Percentiles rank a stretch among this genome's conserved stretches.
These are phyloP conservation scores for Drosophila kuntzei DNA, from an alignment of 2,888 invertebrate genomes.

Conservation along the genomic window DNA sequence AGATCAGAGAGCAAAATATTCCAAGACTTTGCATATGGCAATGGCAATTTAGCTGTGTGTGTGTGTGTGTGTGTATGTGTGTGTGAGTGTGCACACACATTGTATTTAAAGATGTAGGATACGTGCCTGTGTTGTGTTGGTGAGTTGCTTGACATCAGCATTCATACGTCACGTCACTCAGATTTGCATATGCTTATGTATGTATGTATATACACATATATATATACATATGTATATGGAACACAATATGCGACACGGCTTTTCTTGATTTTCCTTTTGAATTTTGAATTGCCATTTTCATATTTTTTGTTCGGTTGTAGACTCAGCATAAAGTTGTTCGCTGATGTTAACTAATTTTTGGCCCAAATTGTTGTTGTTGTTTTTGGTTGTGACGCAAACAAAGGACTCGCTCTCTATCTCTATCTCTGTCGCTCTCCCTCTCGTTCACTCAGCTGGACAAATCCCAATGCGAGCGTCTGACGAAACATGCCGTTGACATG, in stretches of 20 bases:
- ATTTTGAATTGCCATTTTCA: constrained; percentile 47
- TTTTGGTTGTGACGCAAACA: constrained; percentile 50
- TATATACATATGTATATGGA: constrained; percentile 8
- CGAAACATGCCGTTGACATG: constrained; percentile 78
- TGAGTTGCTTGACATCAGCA: constrained; percentile 65
- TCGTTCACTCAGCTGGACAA: constrained; percentile 25
- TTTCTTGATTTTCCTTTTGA: constrained; percentile 40
- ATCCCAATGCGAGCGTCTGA: constrained; percentile 38
- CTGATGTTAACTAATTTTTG: constrained; percentile 51
- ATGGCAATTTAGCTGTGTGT: constrained; percentile 41
- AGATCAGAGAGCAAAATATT: constrained; percentile 60
- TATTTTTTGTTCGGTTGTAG: constrained; percentile 22
- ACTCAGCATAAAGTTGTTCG: constrained; percentile 44
- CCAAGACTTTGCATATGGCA: constrained; percentile 71
- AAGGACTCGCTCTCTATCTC: constrained; percentile 39
- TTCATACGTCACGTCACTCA: constrained; percentile 71
- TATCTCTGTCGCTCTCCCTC: neutral
- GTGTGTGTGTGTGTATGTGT: constrained; percentile 23
- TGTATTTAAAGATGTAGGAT: constrained; percentile 64
- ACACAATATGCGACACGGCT: constrained; percentile 41
- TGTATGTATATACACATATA: neutral
- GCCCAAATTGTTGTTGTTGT: constrained; percentile 22
- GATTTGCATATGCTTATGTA: constrained; percentile 74
- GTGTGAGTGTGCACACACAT: constrained; percentile 39
- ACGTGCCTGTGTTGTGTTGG: constrained; percentile 29